These are phyloP conservation scores for Dolichotis patagonum DNA, from an alignment of 2,113 vertebrate genomes.

Conservation along the genomic window DNA sequence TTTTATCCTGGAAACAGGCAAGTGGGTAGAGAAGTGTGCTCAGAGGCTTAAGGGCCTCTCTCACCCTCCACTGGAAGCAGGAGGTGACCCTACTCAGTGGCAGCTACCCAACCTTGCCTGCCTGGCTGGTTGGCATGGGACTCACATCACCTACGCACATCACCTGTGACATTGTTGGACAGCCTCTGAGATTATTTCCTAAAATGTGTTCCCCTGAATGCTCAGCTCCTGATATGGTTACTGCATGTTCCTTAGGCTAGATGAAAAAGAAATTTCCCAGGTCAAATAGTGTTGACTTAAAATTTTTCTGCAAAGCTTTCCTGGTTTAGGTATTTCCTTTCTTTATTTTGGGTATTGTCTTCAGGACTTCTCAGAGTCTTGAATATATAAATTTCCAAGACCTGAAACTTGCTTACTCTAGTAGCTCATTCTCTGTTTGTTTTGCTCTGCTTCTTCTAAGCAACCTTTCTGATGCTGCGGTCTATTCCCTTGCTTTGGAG, in stretches of 20 bases:
- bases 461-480: not conserved
- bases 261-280: not conserved
- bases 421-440: not conserved
- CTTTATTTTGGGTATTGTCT: slow-evolving; percentile 21
- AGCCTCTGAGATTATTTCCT: not conserved
- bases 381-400: not conserved
- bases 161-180: not conserved
- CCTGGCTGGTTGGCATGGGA: not conserved
- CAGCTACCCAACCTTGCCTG: not conserved
- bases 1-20: not conserved
- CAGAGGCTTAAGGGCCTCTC: not conserved
- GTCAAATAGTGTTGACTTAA: not conserved
- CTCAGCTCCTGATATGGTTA: not conserved
- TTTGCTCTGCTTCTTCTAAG: not conserved
- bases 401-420: not conserved
- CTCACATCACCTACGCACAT: not conserved
- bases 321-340: not conserved
- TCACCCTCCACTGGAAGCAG: not conserved
- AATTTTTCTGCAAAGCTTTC: not conserved
- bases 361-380: slow-evolving; percentile 24
- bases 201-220: not conserved
- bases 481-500: not conserved
- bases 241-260: not conserved
- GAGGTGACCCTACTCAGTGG: not conserved
- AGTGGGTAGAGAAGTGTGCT: too few species aligned